These are phyloP conservation scores for Volucella inflata DNA, from an alignment of 2,888 invertebrate genomes.

Conservation along the genomic window DNA sequence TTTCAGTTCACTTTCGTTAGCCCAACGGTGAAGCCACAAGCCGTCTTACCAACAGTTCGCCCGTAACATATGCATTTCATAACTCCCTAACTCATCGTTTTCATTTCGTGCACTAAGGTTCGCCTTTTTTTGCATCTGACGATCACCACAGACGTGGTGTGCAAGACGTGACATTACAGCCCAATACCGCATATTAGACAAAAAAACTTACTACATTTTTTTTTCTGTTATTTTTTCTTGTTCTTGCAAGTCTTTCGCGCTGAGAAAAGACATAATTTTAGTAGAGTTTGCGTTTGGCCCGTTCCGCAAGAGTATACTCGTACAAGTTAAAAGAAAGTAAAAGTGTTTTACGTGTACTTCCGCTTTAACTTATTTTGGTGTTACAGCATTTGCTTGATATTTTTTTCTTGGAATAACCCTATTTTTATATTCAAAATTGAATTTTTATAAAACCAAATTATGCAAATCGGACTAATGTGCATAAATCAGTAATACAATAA, in stretches of 20 bases:
- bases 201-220: conserved; percentile 40
- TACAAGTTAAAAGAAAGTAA: conserved; percentile 57
- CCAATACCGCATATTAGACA: conserved; percentile 23
- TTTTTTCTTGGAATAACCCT: conserved; percentile 24
- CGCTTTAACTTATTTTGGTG: conserved; percentile 23
- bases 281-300: background rate
- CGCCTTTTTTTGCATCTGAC: conserved; percentile 38
- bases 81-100: conserved; percentile 21
- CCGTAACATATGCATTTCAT: conserved; percentile 32
- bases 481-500: conserved; percentile 8
- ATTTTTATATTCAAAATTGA: background rate
- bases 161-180: conserved; percentile 38
- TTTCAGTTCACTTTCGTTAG: conserved; percentile 81
- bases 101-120: conserved; percentile 31
- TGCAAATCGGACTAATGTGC: background rate
- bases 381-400: conserved; percentile 17
- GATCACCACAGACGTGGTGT: conserved; percentile 19
- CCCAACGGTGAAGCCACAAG: conserved; percentile 77
- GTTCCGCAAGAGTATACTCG: conserved; percentile 8
- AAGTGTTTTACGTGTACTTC: conserved; percentile 46
- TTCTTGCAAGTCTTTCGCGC: conserved; percentile 16
- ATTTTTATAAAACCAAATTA: conserved; percentile 24
- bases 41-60: conserved; percentile 22
- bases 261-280: conserved; percentile 16
- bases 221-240: conserved; percentile 10